Base-by-base conservation (phyloP, 2,888 invertebrate genomes). In the Ypsolopha scabrella region DNA sequence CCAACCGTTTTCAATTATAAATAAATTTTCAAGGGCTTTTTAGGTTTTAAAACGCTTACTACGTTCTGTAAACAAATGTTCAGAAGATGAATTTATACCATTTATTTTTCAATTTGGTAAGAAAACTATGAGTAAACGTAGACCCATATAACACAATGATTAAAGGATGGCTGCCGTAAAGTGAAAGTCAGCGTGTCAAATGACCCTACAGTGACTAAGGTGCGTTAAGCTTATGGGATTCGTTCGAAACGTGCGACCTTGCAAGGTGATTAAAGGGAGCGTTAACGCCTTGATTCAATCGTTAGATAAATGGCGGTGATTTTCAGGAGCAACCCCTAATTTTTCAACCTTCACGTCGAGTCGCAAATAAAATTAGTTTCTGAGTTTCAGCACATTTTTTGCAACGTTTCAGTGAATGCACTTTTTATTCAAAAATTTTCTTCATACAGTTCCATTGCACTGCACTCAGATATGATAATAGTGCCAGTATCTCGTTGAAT, bases 231-330 rank as follows among this genome's bases (percentile, higher is more conserved):
- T 57, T 57, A 55, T 49, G 53, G 57, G 53, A 63, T 60, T 64
- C 65, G 67, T 65, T 62, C 53, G 59, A 58, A 55, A 55, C 58
- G 57, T 54, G 59, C 58, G 64, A 62, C 62, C 60, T 58, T 55
- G 24, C 53, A 56, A 55, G 54, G 63, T 64, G 66, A 70, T 71
- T 70, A 68, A 70, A 64, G 58, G 55, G 57, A 58, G 59, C 56
- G 62, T 62, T 63, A 64, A 64, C 67, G 60, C 58, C 56, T 61
- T 61, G 62, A 63, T 64, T 63, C 61, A 61, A 67, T 67, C 62
- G 58, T 58, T 55, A 59, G 62, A 49, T 41, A 49, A 49, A 49
- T 62, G 56, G 51, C 45, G 55, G 47, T 62, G 55, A 68, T 66
- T 67, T 61, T 54, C 58, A 55, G 54, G 58, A 58, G 55, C 53